Conservation (phyloP, 2,888 invertebrate genomes). For the Pelosia muscerda region DNA sequence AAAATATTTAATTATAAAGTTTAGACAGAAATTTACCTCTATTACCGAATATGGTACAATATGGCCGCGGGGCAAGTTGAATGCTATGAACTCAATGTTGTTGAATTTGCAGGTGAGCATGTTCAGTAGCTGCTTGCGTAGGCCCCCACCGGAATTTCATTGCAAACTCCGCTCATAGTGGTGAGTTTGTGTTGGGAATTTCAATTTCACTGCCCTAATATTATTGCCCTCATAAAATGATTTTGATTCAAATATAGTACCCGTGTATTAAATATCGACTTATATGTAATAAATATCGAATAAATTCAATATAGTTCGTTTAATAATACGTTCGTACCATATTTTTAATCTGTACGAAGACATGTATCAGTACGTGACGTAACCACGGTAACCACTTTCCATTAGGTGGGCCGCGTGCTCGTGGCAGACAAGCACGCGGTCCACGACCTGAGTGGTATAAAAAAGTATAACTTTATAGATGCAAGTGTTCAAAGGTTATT, state of each 20-base stretch:
- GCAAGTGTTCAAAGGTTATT: neutral
- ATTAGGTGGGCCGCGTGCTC: too few relatives aligned
- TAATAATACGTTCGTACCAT: too few relatives aligned
- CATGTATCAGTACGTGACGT: too few relatives aligned
- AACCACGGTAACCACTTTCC: too few relatives aligned
- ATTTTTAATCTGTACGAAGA: too few relatives aligned
- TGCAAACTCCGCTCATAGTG: neutral
- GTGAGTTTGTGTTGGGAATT: slow-evolving; percentile 1
- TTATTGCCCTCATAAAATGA: neutral
- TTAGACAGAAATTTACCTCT: too few relatives aligned
- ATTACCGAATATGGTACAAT: neutral
- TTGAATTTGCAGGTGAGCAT: neutral
- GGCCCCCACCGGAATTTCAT: slow-evolving; percentile 1
- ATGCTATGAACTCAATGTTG: neutral
- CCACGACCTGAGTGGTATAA: too few relatives aligned
- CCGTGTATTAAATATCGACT: too few relatives aligned
- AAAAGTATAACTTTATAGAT: neutral
- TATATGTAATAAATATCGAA: too few relatives aligned
- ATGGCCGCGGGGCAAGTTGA: neutral
- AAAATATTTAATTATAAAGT: neutral
- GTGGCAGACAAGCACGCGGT: too few relatives aligned
- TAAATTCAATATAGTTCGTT: too few relatives aligned
- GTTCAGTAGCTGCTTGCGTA: neutral
- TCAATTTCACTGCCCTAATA: neutral
- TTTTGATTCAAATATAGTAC: neutral